These are phyloP conservation scores for Parnassius mnemosyne DNA, from an alignment of 2,888 invertebrate species.

Conservation along the genomic window DNA sequence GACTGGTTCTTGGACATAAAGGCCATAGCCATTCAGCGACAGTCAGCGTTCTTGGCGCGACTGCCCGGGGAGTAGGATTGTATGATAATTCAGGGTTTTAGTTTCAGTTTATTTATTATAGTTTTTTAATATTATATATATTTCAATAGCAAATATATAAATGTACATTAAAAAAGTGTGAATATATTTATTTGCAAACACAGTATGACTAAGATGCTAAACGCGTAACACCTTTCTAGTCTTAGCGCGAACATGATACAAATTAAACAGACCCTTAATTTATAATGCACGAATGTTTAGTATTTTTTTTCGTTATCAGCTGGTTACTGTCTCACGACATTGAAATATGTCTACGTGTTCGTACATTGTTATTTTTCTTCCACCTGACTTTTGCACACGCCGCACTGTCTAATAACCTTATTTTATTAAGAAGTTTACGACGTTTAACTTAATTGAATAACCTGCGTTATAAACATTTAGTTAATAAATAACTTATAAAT, in stretches of 20 bases:
- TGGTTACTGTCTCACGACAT: constrained; percentile 14
- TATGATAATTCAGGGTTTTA: too few species aligned
- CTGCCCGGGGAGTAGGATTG: too few species aligned
- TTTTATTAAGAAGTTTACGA: not conserved
- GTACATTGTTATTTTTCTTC: not conserved
- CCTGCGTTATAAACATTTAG: not conserved
- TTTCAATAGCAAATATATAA: too few species aligned
- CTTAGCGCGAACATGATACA: not conserved
- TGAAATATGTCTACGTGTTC: constrained; percentile 9
- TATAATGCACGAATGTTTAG: constrained; percentile 2
- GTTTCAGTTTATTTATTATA: too few species aligned
- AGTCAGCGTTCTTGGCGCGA: too few species aligned
- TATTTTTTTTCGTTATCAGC: constrained; percentile 15
- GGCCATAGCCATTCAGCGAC: too few species aligned
- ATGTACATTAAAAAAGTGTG: too few species aligned
- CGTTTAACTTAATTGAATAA: not conserved
- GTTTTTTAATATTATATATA: too few species aligned
- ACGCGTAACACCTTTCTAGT: not conserved
- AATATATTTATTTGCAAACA: too few species aligned
- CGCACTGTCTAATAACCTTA: not conserved
- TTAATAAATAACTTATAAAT: not conserved
- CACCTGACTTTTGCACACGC: constrained; percentile 11
- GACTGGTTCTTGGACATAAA: too few species aligned
- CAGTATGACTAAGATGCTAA: not conserved
- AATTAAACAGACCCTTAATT: not conserved